These are phyloP conservation scores for Neodiprion fabricii DNA, from an alignment of 1,140 invertebrate species.

Conservation along the genomic window DNA sequence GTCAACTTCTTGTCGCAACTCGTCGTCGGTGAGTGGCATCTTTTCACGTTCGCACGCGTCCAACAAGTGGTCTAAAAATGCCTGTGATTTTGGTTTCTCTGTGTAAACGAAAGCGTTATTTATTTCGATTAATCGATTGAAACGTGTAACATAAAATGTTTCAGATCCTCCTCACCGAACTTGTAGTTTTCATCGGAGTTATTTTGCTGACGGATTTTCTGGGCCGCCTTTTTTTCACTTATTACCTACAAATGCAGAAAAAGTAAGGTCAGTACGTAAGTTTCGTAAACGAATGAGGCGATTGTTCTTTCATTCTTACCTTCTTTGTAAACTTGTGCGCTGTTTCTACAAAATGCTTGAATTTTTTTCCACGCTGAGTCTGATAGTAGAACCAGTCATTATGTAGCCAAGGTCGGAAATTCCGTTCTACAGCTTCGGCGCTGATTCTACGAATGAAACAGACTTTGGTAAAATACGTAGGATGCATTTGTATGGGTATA, in stretches of 20 bases:
- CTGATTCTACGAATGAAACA: slow-evolving; percentile 37
- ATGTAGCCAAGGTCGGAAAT: slow-evolving; percentile 44
- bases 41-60: slow-evolving; percentile 62
- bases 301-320: slow-evolving; percentile 39
- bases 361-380: slow-evolving; percentile 41
- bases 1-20: slow-evolving; percentile 77
- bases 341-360: slow-evolving; percentile 36
- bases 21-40: slow-evolving; percentile 66
- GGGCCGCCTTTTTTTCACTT: background rate
- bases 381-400: slow-evolving; percentile 37
- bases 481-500: slow-evolving; percentile 12
- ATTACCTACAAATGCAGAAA: slow-evolving; percentile 1
- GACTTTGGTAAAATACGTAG: slow-evolving; percentile 22
- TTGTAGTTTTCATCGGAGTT: background rate
- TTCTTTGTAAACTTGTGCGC: slow-evolving; percentile 45
- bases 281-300: background rate
- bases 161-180: background rate
- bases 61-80: slow-evolving; percentile 77
- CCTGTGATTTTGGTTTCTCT: slow-evolving; percentile 57
- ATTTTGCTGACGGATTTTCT: slow-evolving; percentile 18
- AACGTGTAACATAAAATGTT: slow-evolving; percentile 5
- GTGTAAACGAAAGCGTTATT: slow-evolving; percentile 9
- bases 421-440: slow-evolving; percentile 34
- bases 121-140: background rate
- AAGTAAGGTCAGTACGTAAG: background rate